phyloP scores from a whole-genome alignment of 2,888 invertebrate species.

The Electrophaes corylata region DNA sequence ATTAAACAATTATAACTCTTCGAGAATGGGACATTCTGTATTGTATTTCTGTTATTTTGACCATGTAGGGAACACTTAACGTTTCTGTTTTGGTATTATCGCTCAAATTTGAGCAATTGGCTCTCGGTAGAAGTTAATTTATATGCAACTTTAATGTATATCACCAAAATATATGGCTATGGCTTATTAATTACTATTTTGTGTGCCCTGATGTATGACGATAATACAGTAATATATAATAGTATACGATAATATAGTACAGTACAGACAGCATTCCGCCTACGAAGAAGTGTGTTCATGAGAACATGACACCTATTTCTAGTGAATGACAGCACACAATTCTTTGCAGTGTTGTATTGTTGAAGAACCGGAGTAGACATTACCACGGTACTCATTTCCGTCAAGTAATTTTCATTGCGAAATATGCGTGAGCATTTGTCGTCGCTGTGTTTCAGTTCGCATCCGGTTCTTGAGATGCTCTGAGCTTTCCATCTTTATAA shows the following conservation, averaged over 20 bases:
- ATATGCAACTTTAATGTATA: too few species aligned
- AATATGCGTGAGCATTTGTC: conserved; percentile 53
- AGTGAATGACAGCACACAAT: conserved; percentile 11
- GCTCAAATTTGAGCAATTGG: too few species aligned
- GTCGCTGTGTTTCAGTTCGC: conserved; percentile 46
- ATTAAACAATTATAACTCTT: too few species aligned
- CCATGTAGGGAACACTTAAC: too few species aligned
- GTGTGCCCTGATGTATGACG: not conserved
- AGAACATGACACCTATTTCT: conserved; percentile 3
- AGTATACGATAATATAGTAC: too few species aligned
- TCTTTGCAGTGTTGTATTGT: conserved; percentile 7
- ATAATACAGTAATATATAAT: not conserved
- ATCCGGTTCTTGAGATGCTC: conserved; percentile 43
- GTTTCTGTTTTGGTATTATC: too few species aligned
- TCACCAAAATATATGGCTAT: too few species aligned
- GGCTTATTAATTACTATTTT: too few species aligned
- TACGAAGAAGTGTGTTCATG: not conserved
- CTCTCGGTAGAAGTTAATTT: too few species aligned
- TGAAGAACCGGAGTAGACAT: conserved; percentile 17
- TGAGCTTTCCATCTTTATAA: conserved; percentile 20
- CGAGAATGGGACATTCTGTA: too few species aligned
- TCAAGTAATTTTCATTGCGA: conserved; percentile 45
- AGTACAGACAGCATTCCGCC: conserved; percentile 7
- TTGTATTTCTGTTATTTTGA: too few species aligned
- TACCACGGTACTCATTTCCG: conserved; percentile 48